Base-by-base conservation (phyloP, 2,797 vertebrate genomes). In the Thalassophryne amazonica region DNA sequence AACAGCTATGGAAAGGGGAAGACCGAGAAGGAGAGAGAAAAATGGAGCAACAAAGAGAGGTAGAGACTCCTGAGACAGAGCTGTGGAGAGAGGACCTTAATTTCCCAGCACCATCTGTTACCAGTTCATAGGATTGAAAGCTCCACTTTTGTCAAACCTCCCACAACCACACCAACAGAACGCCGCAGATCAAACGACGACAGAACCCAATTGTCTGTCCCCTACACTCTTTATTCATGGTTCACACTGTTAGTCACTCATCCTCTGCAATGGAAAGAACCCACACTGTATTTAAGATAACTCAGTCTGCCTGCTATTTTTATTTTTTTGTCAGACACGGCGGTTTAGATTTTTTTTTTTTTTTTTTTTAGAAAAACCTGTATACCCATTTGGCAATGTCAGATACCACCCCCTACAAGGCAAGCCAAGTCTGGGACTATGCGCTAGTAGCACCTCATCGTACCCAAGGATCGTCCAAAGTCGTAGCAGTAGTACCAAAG, bases 61-160 rank as follows among this genome's bases (percentile, higher is more conserved):
- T 54, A 72, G 43, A 57, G 69, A 54, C 73, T 88, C 89, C 84
- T 83, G 81, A 81, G 92, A 91, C 71, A 67, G 61, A 72, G 73
- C 82, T 90, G 89, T 82, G 85, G 86, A 81, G 86, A 90, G 89
- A 90, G 89, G 84, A 91, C 89, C 88, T 90, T 95, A 86, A 93
- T 95, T 95, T 93, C 92, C 89, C 41, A 89, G 77, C 86, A 88
- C 94, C 93, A 95, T 96, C 95, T 96, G 94, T 93, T 92, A 91
- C 87, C 84, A 90, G 86, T 85, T 86, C 84, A 86, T 60, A 80
- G n/a, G 76, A 81, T 85, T 89, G 87, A 90, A 87, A 91, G 89
- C 86, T 89, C 89, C 85, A 89, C 89, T 92, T 89, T 89, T 91
- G 89, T 90, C 90, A 91, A 90, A 87, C 87, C 84, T 90, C 86